Evolutionary conservation across 2,888 invertebrate genomes (phyloP).

Genomic region (Chrysolina oricalcia): DNA sequence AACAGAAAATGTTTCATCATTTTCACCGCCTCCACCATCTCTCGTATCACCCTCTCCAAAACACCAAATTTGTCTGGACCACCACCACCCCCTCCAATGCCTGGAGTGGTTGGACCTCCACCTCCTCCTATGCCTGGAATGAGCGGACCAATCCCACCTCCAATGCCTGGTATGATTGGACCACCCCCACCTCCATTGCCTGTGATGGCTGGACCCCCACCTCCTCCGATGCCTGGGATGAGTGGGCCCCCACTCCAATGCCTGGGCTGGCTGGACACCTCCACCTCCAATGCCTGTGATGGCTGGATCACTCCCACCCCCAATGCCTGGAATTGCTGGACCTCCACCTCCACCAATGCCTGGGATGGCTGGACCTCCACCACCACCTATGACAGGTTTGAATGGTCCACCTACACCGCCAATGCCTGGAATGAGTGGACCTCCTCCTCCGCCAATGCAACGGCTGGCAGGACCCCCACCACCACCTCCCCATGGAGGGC

Average conservation of each 20-base stretch:
- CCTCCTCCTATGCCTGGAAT: slow-evolving; percentile 50
- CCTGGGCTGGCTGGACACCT: slow-evolving; percentile 51
- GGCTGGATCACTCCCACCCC: slow-evolving; percentile 52
- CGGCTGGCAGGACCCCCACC: slow-evolving; percentile 59
- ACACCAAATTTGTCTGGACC: slow-evolving; percentile 55
- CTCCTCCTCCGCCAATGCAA: slow-evolving; percentile 53
- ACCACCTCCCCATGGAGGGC: slow-evolving; percentile 66
- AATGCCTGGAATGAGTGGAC: no score
- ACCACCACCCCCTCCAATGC: slow-evolving; percentile 51
- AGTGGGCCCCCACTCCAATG: slow-evolving; percentile 48
- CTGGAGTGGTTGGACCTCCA: slow-evolving; percentile 49
- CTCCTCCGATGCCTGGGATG: slow-evolving; percentile 54
- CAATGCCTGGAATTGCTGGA: slow-evolving; percentile 47
- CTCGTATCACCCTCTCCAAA: slow-evolving; percentile 71
- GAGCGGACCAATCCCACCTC: slow-evolving; percentile 68
- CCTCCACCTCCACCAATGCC: slow-evolving; percentile 64
- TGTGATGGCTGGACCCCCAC: slow-evolving; percentile 47
- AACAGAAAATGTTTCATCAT: slow-evolving; percentile 25
- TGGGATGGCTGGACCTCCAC: slow-evolving; percentile 52
- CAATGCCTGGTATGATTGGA: slow-evolving; percentile 60
- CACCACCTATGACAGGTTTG: no score
- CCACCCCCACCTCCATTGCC: slow-evolving; percentile 59
- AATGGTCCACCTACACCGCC: no score
- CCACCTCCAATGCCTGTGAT: slow-evolving; percentile 50
- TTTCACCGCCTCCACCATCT: slow-evolving; percentile 52